phyloP scores from a whole-genome alignment of 1,140 invertebrate genomes.

The Papilio polytes region DNA sequence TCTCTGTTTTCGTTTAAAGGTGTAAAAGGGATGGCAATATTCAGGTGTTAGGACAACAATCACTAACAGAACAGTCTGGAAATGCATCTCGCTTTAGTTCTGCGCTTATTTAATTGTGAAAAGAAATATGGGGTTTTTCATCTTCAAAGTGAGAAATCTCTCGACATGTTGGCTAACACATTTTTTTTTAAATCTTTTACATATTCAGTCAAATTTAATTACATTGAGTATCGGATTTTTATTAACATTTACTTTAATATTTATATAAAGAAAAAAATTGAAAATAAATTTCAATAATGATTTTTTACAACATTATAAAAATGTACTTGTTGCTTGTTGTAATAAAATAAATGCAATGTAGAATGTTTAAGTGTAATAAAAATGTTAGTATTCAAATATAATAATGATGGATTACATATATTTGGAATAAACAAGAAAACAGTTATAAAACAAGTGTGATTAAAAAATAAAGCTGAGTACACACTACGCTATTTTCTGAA shows the following conservation, averaged over 20 bases:
- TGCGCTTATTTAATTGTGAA: too few species aligned
- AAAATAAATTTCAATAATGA: background rate
- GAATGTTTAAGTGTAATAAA: background rate
- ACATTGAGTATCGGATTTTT: background rate
- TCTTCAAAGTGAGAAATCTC: too few species aligned
- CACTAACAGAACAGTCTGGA: too few species aligned
- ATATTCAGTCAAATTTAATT: conserved; percentile 5
- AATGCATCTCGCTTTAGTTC: too few species aligned
- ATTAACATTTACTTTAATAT: background rate
- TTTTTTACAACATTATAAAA: background rate
- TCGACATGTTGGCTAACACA: too few species aligned
- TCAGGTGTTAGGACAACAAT: too few species aligned
- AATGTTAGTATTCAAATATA: background rate
- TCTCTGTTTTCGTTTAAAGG: background rate
- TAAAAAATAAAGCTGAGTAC: too few species aligned
- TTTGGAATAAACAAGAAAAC: too few species aligned
- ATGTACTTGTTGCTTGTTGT: background rate
- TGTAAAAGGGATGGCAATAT: background rate
- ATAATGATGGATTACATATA: too few species aligned
- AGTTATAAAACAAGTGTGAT: background rate
- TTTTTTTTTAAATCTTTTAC: background rate
- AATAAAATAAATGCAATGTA: conserved; percentile 25
- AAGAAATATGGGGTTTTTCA: too few species aligned
- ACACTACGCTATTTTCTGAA: background rate
- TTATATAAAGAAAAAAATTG: background rate